Evolutionary conservation across 2,797 vertebrate species (phyloP), one percentile per base, ranked within the genome.

Genomic region (Crenichthys baileyi): DNA sequence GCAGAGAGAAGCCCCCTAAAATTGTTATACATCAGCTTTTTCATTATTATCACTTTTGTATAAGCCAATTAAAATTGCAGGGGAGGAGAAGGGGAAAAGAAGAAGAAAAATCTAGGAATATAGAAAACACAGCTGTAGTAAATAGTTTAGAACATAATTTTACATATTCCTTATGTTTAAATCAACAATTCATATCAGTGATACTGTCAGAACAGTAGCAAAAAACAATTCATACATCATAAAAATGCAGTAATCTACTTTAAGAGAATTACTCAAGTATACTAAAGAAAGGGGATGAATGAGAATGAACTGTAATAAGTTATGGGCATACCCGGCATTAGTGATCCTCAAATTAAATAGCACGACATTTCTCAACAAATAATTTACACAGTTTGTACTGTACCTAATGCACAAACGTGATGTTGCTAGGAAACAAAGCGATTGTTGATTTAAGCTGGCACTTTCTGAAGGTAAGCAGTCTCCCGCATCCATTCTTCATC

Each of bases 401-500:
- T 16, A 29, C 4, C 1, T 24, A 44, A 26, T 48, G 16, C 48
- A 41, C n/a, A 60, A 67, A 79, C 13, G 36, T 48, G 22, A 36
- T 58, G 65, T 79, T 70, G 53, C 78, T 51, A 65, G 63, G 53
- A 31, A 75, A 75, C 70, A 36, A 9, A 12, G 63, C 18, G 15
- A 39, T 50, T 46, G 60, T 31, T 5, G 18, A 24, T 1, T 12
- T 65, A 29, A 55, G 46, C 7, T 20, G 24, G 31, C 2, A 26
- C 18, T 71, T 71, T 78, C 26, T 22, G 11, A 65, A 65, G 15
- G 20, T 44, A 56, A 7, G 22, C 50, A 22, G 29, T 48, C 67
- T 46, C 20, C 53, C 36, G 29, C 26, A 48, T 56, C n/a, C 39
- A 61, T 61, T 22, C 50, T 51, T 58, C 26, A 20, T 48, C 26